Conservation (phyloP, 1,140 invertebrate genomes). For the Solenopsis fugax region DNA sequence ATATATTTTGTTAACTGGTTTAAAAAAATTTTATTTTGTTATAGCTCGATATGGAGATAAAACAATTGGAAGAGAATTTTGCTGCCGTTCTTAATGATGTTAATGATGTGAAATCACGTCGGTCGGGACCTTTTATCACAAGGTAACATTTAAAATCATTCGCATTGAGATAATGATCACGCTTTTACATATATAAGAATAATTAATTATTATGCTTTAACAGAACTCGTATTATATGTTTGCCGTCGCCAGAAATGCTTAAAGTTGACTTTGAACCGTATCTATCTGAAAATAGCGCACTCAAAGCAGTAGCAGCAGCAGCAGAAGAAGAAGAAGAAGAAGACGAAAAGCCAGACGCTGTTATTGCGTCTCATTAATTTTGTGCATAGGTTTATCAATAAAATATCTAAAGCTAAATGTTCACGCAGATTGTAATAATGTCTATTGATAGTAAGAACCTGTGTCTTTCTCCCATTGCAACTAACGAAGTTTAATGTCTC, state of each 20-base stretch:
- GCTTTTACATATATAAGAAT: not conserved
- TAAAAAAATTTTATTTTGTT: conserved; percentile 74
- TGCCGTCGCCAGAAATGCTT: conserved; percentile 89
- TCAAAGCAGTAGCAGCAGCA: conserved; percentile 13
- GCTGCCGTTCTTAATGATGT: conserved; percentile 89
- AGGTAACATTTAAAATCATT: conserved; percentile 84
- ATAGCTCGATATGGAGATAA: conserved; percentile 90
- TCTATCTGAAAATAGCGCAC: conserved; percentile 75
- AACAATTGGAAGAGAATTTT: conserved; percentile 92
- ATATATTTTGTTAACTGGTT: not conserved
- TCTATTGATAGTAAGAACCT: conserved; percentile 7
- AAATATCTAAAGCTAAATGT: conserved; percentile 28
- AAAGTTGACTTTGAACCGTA: conserved; percentile 89
- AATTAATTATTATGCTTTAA: conserved; percentile 49
- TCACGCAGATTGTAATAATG: not conserved
- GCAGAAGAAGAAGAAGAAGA: conserved; percentile 47
- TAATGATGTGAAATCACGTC: conserved; percentile 88
- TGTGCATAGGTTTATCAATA: conserved; percentile 49
- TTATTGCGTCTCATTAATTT: conserved; percentile 60
- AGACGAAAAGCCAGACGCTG: not conserved
- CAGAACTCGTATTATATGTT: conserved; percentile 84
- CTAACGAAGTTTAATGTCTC: not conserved
- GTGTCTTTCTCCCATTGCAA: conserved; percentile 6
- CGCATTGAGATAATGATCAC: conserved; percentile 4
- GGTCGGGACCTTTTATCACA: conserved; percentile 89